A percentile compares a stretch with the other conserved stretches of the same genome.
Evolutionary conservation across 2,888 invertebrate species (phyloP).

Genomic region (Celastrina argiolus): DNA sequence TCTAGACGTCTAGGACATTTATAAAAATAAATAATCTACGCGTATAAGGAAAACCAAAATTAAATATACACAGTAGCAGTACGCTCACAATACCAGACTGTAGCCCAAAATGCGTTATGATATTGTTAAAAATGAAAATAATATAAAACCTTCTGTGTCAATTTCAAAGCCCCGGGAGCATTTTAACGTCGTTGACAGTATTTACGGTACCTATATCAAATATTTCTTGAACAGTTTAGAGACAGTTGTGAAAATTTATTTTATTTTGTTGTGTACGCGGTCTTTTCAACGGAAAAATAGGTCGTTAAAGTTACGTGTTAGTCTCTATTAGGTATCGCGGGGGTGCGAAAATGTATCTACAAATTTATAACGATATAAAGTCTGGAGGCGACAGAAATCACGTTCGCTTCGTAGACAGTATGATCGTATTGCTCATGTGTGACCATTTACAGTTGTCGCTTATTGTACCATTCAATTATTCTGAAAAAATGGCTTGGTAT

Average conservation of each 20-base stretch:
- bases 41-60: no score
- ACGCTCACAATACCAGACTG: no score
- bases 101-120: no score
- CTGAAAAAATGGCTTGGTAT: background rate
- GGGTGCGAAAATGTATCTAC: constrained; percentile 3
- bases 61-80: no score
- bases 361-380: constrained; percentile 1
- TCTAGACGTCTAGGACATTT: no score
- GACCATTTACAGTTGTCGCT: no score
- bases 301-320: constrained; percentile 13
- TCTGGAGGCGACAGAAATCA: constrained; percentile 3
- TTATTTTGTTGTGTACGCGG: background rate
- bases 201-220: constrained; percentile 13
- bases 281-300: constrained; percentile 3
- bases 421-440: background rate
- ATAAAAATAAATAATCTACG: no score
- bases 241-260: background rate
- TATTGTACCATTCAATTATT: background rate
- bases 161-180: background rate
- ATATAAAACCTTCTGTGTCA: background rate
- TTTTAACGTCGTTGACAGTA: constrained; percentile 8
- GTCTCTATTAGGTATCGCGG: background rate
- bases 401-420: constrained; percentile 13
- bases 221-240: constrained; percentile 17
- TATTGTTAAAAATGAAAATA: background rate